A percentile compares a stretch with the other conserved stretches of the same genome.
phyloP scores from a whole-genome alignment of 2,113 vertebrate genomes.

The Brachyhypopomus occidentalis region DNA sequence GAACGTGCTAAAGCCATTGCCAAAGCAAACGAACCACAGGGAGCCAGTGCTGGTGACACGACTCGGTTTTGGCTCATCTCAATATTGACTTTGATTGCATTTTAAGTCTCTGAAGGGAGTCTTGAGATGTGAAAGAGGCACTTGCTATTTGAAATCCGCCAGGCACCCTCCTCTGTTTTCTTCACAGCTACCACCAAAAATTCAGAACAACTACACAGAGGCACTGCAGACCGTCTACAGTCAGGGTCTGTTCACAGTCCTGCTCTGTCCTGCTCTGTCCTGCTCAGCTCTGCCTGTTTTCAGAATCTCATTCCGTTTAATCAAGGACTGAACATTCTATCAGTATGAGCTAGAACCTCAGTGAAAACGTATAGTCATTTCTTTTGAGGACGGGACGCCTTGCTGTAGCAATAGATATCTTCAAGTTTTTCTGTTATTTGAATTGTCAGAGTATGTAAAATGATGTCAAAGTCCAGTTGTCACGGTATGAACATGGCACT shows the following conservation, averaged over 20 bases:
- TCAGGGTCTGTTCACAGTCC: slow-evolving; percentile 40
- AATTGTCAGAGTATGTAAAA: slow-evolving; percentile 42
- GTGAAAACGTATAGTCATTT: slow-evolving; percentile 62
- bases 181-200: slow-evolving; percentile 60
- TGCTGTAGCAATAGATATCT: slow-evolving; percentile 63
- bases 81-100: slow-evolving; percentile 61
- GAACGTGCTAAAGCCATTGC: slow-evolving; percentile 61
- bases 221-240: slow-evolving; percentile 30
- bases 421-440: slow-evolving; percentile 56
- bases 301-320: slow-evolving; percentile 56
- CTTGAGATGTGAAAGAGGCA: slow-evolving; percentile 66
- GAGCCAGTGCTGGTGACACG: slow-evolving; percentile 57
- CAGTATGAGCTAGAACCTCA: slow-evolving; percentile 67
- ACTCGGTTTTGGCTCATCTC: slow-evolving; percentile 58
- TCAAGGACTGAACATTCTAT: slow-evolving; percentile 60
- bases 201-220: slow-evolving; percentile 46
- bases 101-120: slow-evolving; percentile 56
- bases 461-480: slow-evolving; percentile 53
- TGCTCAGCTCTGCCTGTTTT: slow-evolving; percentile 30
- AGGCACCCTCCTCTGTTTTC: slow-evolving; percentile 42
- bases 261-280: too few relatives aligned
- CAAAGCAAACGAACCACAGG: slow-evolving; percentile 61
- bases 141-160: slow-evolving; percentile 66
- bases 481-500: slow-evolving; percentile 66
- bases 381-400: slow-evolving; percentile 54